Evolutionary conservation across 2,888 invertebrate species (phyloP).

Genomic region (Cancer borealis): DNA sequence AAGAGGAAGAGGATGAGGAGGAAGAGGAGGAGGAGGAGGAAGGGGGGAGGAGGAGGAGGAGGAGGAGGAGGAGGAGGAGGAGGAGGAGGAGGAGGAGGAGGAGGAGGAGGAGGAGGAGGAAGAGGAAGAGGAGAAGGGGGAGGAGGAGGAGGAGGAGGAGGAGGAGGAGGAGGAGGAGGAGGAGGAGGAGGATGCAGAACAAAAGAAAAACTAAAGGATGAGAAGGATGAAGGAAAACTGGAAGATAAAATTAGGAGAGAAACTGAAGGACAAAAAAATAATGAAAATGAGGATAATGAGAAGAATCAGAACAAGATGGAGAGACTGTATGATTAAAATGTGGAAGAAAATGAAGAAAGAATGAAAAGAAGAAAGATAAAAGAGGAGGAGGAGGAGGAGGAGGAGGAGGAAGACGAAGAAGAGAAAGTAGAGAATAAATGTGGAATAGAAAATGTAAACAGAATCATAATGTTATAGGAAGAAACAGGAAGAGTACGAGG

Average conservation of each 20-base stretch:
- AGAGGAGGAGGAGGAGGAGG: not conserved
- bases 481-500: no score
- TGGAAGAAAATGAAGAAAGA: not conserved
- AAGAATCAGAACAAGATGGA: not conserved
- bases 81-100: no score
- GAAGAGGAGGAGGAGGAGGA: not conserved
- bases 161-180: not conserved
- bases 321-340: not conserved
- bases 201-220: not conserved
- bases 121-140: not conserved
- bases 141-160: conserved; percentile 1
- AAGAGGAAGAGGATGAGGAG: not conserved
- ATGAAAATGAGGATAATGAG: not conserved
- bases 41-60: not conserved
- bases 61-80: no score
- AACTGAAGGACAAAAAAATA: not conserved
- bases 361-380: not conserved
- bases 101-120: not conserved
- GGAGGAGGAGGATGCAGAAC: not conserved
- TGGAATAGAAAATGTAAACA: no score
- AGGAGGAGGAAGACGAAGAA: not conserved
- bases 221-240: not conserved
- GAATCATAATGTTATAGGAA: not conserved
- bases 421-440: not conserved
- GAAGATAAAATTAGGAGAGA: not conserved